Base-by-base conservation (phyloP, 2,888 invertebrate species). In the Arctia plantaginis region DNA sequence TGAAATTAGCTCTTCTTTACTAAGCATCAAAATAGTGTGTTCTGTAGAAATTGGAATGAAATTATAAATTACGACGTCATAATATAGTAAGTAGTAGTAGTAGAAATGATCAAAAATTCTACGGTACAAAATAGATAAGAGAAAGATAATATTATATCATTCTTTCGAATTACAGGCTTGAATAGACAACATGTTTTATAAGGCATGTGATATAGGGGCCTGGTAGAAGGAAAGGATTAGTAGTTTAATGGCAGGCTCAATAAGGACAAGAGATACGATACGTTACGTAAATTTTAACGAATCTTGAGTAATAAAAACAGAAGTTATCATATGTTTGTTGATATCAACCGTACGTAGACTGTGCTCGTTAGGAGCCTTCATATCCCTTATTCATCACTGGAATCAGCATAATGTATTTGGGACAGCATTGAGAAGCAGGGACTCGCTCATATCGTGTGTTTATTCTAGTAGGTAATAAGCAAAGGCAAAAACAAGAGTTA, bases 301-400 rank as follows among this genome's bases (percentile, higher is more conserved):
- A 23, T 33, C 67, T 20, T 33, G 23, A 47, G 30, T 13, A 33
- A 3, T 27, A 15, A 47, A 13, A 67, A 47, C 30, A 7, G 23
- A 30, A 18, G 44, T 67, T 44, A 27, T 10, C 30, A 33, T 20
- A 47, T 33, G 12, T 67, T 67, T 66, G 8, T 44, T 10, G 27
- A 44, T 20, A 66, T 18, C 18, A 44, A 44, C 33, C 4, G 23
- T 55, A n/a, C 23, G 15, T 55, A 69, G n/a, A 51, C 18, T n/a
- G n/a, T 69, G 23, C 35, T 55, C 33, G 39, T 59, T 67, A 47
- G 20, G 30, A 67, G 30, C 33, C 33, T 51, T 44, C 72, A 20
- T 70, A 77, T 83, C 84, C 78, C 84, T 82, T 82, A 82, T 84
- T 83, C 84, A 84, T 76, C 77, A 75, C 66, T 55, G n/a, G 55